These are phyloP conservation scores for Lepus americanus DNA, from an alignment of 2,113 vertebrate species.

Conservation along the genomic window DNA sequence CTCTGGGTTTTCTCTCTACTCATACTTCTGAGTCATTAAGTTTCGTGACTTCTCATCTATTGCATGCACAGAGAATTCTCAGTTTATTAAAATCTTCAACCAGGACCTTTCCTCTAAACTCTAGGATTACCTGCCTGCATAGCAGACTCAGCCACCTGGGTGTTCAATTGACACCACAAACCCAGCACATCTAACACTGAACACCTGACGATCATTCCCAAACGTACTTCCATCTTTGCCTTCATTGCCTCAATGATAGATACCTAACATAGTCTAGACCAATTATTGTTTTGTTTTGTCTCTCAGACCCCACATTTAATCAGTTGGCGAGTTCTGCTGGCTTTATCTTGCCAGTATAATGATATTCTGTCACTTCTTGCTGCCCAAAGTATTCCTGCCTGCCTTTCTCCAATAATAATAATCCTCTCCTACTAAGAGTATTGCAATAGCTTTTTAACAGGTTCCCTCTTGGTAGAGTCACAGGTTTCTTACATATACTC, in stretches of 20 bases:
- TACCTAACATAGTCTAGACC: background rate
- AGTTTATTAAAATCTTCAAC: background rate
- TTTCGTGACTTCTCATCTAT: background rate
- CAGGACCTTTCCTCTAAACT: background rate
- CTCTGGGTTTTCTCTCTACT: background rate
- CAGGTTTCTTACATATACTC: too few species aligned
- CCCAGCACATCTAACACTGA: background rate
- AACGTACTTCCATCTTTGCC: background rate
- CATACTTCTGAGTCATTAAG: background rate
- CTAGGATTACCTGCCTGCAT: background rate
- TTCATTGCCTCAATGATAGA: background rate
- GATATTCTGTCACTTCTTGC: background rate
- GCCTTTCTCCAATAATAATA: too few species aligned
- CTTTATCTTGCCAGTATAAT: background rate
- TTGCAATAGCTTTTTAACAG: background rate
- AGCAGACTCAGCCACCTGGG: background rate
- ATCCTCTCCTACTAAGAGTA: background rate
- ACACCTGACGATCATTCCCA: background rate
- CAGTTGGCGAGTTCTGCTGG: background rate
- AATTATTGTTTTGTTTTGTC: background rate
- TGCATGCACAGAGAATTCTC: background rate
- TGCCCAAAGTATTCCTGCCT: background rate
- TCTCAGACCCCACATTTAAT: background rate
- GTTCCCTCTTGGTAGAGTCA: too few species aligned
- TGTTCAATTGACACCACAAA: background rate